A percentile compares a stretch with the other conserved stretches of the same genome.
phyloP scores from a whole-genome alignment of 2,797 vertebrate species.

The Oreortyx pictus region DNA sequence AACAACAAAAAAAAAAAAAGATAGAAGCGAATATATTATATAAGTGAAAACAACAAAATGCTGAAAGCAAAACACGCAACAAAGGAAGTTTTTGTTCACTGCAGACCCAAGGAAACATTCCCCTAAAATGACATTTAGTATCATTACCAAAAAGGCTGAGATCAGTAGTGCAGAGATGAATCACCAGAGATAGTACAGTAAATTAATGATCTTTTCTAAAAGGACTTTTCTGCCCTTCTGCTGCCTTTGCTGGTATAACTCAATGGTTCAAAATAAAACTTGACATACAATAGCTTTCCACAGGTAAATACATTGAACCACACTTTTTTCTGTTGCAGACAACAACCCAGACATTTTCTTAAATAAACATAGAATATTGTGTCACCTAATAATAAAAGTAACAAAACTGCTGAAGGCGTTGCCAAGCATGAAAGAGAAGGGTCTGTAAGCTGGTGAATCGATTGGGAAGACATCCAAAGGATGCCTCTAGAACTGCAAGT shows the following conservation, averaged over 20 bases:
- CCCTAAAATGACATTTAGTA: not conserved
- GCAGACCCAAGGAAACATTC: not conserved
- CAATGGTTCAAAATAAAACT: not conserved
- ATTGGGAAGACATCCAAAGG: not conserved
- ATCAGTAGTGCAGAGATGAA: not conserved
- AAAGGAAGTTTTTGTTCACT: not conserved
- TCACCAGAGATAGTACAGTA: not conserved
- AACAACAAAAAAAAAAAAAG: not conserved
- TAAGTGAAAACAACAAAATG: not conserved
- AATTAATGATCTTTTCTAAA: not conserved
- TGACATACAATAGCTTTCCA: not conserved
- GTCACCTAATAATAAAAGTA: not conserved
- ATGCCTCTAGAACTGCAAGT: not conserved
- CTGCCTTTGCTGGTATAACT: not conserved
- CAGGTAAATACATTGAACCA: not conserved
- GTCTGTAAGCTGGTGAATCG: not conserved
- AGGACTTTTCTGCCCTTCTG: not conserved
- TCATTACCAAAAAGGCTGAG: not conserved
- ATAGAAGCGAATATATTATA: not conserved
- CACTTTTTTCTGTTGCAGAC: not conserved
- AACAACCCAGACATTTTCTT: not conserved
- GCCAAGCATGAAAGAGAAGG: not conserved
- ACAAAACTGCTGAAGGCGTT: not conserved
- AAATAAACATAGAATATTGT: not conserved
- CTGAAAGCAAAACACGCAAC: not conserved